Percentiles rank a stretch among this genome's conserved stretches.
Conservation (phyloP, 2,113 vertebrate genomes). For the Centropus bengalensis region DNA sequence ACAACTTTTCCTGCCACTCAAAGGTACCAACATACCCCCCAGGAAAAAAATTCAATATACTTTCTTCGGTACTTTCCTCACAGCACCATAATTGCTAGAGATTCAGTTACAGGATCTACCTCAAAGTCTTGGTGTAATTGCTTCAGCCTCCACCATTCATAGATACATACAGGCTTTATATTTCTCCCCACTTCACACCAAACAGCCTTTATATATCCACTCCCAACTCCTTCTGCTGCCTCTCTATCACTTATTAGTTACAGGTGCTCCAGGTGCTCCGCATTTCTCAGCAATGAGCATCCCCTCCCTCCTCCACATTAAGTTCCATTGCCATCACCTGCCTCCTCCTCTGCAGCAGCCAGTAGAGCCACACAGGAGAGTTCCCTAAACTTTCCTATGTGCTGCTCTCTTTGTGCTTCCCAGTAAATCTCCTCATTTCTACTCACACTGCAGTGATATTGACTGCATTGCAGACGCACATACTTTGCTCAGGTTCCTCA, state of each 20-base stretch:
- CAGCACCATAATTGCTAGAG: not conserved
- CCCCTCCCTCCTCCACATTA: not conserved
- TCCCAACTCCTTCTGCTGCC: not conserved
- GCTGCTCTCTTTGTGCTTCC: not conserved
- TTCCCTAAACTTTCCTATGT: not conserved
- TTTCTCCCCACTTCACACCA: not conserved
- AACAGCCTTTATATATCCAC: not conserved
- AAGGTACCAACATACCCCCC: not conserved
- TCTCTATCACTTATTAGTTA: not conserved
- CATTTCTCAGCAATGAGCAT: not conserved
- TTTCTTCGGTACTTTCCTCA: not conserved
- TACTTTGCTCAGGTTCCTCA: constrained; percentile 48
- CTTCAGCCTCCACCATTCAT: not conserved
- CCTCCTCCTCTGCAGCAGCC: not conserved
- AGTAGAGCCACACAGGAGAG: not conserved
- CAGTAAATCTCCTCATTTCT: not conserved
- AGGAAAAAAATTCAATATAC: not conserved
- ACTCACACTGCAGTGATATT: constrained; percentile 62
- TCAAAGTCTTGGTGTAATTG: not conserved
- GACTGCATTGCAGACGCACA: constrained; percentile 73
- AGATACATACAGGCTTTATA: rapidly evolving
- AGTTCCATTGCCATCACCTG: not conserved
- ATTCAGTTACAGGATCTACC: not conserved
- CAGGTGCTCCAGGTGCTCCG: not conserved
- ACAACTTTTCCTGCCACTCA: not conserved